Percentiles rank a stretch among this genome's conserved stretches.
Evolutionary conservation across 1,140 invertebrate genomes (phyloP).

Genomic region (Zophobas morio): DNA sequence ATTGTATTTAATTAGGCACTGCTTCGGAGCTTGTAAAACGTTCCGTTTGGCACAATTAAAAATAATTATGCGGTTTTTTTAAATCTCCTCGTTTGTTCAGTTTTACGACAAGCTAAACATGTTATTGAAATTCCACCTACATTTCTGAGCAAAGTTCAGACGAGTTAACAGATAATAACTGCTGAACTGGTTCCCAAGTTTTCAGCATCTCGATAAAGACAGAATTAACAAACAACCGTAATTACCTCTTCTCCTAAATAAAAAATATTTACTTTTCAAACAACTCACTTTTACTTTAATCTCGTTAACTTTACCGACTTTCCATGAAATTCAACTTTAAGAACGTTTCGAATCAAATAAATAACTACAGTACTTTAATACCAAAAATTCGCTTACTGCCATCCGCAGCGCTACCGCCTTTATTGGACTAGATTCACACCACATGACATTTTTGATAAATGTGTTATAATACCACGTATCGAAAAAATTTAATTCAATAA

Average conservation of each 20-base stretch:
- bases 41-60: conserved; percentile 10
- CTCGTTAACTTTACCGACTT: neutral
- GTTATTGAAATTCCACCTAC: neutral
- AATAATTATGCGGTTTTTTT: neutral
- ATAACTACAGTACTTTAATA: no score
- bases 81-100: neutral
- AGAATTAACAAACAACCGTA: neutral
- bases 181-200: neutral
- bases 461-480: no score
- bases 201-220: neutral
- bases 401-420: no score
- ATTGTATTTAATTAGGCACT: conserved; percentile 28
- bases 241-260: neutral
- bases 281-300: neutral
- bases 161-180: conserved; percentile 5
- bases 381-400: no score
- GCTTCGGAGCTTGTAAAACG: neutral
- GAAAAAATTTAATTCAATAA: no score
- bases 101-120: conserved; percentile 1
- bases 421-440: no score
- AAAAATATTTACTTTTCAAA: neutral
- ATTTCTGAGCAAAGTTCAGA: neutral
- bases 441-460: no score
- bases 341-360: no score
- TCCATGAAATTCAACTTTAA: no score